Conservation (phyloP, 2,113 vertebrate species). For the Butorides virescens region DNA sequence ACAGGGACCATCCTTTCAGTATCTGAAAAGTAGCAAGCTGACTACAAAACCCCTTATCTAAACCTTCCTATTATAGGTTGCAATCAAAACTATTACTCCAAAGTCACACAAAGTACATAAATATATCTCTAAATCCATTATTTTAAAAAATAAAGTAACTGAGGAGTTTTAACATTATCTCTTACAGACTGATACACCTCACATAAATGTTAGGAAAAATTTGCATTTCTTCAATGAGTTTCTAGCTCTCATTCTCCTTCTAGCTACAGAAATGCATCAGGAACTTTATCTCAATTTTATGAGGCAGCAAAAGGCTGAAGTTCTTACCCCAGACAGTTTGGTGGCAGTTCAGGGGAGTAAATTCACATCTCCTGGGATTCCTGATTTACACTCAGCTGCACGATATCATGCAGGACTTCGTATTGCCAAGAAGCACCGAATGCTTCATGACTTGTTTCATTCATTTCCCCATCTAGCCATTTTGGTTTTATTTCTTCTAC, state of each 20-base stretch:
- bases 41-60: rapidly evolving
- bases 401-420: background rate
- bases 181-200: no score
- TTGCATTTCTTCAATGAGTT: background rate
- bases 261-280: background rate
- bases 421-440: background rate
- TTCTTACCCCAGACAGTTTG: background rate
- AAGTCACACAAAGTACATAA: background rate
- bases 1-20: background rate
- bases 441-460: background rate
- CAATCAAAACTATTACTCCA: background rate
- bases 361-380: background rate
- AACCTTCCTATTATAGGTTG: background rate
- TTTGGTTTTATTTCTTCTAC: background rate
- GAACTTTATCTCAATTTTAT: background rate
- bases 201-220: background rate
- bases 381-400: background rate
- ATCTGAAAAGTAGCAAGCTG: background rate
- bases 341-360: background rate
- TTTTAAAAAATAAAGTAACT: background rate
- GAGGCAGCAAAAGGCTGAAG: background rate
- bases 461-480: background rate
- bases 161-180: background rate
- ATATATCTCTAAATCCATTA: background rate
- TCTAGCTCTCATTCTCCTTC: background rate